Percentiles rank a stretch among this genome's conserved stretches.
phyloP scores from a whole-genome alignment of 2,888 invertebrate species.

The Stenichneumon culpator region DNA sequence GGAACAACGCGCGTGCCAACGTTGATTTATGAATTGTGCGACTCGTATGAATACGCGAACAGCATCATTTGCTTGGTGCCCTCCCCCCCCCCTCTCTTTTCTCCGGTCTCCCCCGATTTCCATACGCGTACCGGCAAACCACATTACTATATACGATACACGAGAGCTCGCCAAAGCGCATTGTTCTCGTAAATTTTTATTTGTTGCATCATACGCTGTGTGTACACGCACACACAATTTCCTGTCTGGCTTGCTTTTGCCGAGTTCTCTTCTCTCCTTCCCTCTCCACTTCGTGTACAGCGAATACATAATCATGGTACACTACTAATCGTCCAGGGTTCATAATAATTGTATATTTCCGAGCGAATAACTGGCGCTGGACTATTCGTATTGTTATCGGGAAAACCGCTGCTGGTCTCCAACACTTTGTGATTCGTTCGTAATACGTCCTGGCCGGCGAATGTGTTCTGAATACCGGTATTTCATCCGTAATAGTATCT shows the following conservation, averaged over 20 bases:
- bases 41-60: slow-evolving; percentile 69
- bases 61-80: slow-evolving; percentile 69
- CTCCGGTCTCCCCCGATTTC: slow-evolving; percentile 65
- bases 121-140: slow-evolving; percentile 62
- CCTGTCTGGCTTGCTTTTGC: slow-evolving; percentile 55
- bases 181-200: slow-evolving; percentile 66
- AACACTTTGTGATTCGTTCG: slow-evolving; percentile 4
- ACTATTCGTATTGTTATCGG: slow-evolving; percentile 30
- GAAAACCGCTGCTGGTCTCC: not conserved
- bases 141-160: slow-evolving; percentile 56
- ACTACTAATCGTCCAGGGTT: slow-evolving; percentile 63
- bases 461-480: not conserved
- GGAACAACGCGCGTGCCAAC: slow-evolving; percentile 70
- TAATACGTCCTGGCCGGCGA: not conserved
- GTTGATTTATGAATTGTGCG: slow-evolving; percentile 72
- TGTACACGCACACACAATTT: slow-evolving; percentile 60
- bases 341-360: slow-evolving; percentile 70
- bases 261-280: not conserved
- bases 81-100: slow-evolving; percentile 30
- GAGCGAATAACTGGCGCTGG: slow-evolving; percentile 62
- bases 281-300: not conserved
- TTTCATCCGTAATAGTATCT: not conserved
- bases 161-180: slow-evolving; percentile 52
- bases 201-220: slow-evolving; percentile 64
- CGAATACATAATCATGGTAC: slow-evolving; percentile 20